Evolutionary conservation across 2,888 invertebrate genomes (phyloP), one percentile per base, ranked within the genome.

Genomic region (Tolmerus cingulatus): DNA sequence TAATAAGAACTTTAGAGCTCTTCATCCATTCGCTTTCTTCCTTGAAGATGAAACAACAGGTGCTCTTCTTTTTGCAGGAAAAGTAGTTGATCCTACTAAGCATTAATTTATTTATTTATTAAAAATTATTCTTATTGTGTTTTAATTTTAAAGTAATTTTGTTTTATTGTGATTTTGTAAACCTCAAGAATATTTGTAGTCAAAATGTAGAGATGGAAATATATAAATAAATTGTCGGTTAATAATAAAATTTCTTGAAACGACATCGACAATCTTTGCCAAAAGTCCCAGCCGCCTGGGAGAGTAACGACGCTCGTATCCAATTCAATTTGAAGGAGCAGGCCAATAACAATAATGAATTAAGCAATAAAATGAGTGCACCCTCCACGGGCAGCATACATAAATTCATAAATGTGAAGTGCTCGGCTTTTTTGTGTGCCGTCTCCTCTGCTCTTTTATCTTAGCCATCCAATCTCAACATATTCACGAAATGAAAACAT

Each of bases 401-500:
- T 82, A 86, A 86, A 79, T 87, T 86, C 86, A 87, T 86, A 87
- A 86, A 87, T 57, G 74, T 88, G 84, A 74, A 78, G 81, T 87
- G 43, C 84, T 77, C 19, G 76, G 40, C 43, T 55, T 82, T 87
- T 46, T 14, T 46, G 43, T 46, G 14, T 66, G 66, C 66, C 66
- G 23, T 66, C 74, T 57, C 55, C 23, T 86, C 40, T 79, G 86
- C 40, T 74, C 27, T 88, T 88, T 88, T 88, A 88, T 88, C 88
- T 82, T 40, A 55, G 37, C 46, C 57, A 87, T 88, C 87, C 88
- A 88, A 88, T 88, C 88, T 87, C 84, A 88, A 87, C 86, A 88
- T 88, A 88, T 88, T 88, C 88, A 88, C 82, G 84, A 87, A 88
- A 88, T 88, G 87, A 87, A 88, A 88, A 88, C 88, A 88, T 88